Conservation (phyloP, 2,113 vertebrate species). For the Castor canadensis region DNA sequence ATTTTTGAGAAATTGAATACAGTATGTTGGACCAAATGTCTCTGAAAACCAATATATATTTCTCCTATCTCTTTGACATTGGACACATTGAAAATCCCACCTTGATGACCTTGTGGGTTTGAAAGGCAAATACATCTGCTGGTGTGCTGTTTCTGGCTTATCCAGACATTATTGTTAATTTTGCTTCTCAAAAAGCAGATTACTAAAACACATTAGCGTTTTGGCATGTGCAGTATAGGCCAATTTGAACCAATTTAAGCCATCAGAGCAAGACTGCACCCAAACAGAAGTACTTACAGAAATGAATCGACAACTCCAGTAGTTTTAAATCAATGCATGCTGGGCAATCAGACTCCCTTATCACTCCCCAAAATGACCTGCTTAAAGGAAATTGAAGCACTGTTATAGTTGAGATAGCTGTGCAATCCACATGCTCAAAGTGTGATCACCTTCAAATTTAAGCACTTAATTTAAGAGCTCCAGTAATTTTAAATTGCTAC, state of each 20-base stretch:
- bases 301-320: constrained; percentile 73
- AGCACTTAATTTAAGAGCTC: constrained; percentile 86
- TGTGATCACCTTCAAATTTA: constrained; percentile 86
- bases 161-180: constrained; percentile 53
- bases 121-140: constrained; percentile 56
- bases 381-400: constrained; percentile 84
- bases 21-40: background rate
- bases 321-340: constrained; percentile 81
- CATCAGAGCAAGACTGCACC: constrained; percentile 59
- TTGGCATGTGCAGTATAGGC: constrained; percentile 54
- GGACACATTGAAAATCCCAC: constrained; percentile 45
- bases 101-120: constrained; percentile 61
- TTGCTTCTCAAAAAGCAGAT: constrained; percentile 44
- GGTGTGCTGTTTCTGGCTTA: constrained; percentile 40
- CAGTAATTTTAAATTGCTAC: constrained; percentile 87
- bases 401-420: constrained; percentile 79
- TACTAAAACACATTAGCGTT: constrained; percentile 63
- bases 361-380: constrained; percentile 83
- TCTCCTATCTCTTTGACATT: constrained; percentile 41
- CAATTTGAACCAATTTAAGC: constrained; percentile 68
- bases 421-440: constrained; percentile 80
- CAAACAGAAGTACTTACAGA: constrained; percentile 73
- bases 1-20: constrained; percentile 64
- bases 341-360: constrained; percentile 82
- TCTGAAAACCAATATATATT: constrained; percentile 50